Base-by-base conservation (phyloP, 2,888 invertebrate species). In the Barypeithes pellucidus region DNA sequence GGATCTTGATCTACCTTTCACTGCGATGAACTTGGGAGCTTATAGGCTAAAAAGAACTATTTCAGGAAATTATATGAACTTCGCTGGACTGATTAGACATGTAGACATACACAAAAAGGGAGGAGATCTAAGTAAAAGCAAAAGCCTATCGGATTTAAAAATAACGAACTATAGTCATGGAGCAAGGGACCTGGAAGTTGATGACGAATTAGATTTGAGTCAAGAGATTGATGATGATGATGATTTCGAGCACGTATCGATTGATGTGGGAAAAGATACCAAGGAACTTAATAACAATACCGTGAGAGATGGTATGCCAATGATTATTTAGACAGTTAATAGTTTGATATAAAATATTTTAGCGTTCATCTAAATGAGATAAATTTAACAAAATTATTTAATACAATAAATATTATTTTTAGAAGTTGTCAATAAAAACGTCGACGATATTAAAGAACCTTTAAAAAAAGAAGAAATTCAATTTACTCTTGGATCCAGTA, bases 11-110 rank as follows among this genome's bases (percentile, higher is more conserved):
- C 67, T 76, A 65, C 73, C 76, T 29, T 74, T 68, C 63, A 71
- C 73, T 39, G 70, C 61, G 36, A 71, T 71, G 73, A 73, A 76
- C 68, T 73, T 76, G 47, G 73, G 73, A 63, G 65, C 72, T 54
- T 76, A 74, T 74, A 74, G 76, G 72, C 65, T 76, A 72, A 76
- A 74, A 66, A 36, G 76, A 72, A 65, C 71, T 66, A 59, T 76
- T 69, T 76, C 76, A 76, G 76, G 76, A 22, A 74, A 73, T 18
- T 75, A 75, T 52, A 63, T 75, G 66, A 75, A 75, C 72, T 69
- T 69, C 72, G 62, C 62, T 43, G 71, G 75, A n/a, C 16, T 75
- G 14, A 43, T 75, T 22, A 54, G 67, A 39, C 72, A 67, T 24
- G 50, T 70, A 2, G 74, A 74, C 29, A 47, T 74, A 22, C 36